Percentiles rank a stretch among this genome's conserved stretches.
These are phyloP conservation scores for Temnothorax rugatulus DNA, from an alignment of 2,888 invertebrate genomes.

Conservation along the genomic window DNA sequence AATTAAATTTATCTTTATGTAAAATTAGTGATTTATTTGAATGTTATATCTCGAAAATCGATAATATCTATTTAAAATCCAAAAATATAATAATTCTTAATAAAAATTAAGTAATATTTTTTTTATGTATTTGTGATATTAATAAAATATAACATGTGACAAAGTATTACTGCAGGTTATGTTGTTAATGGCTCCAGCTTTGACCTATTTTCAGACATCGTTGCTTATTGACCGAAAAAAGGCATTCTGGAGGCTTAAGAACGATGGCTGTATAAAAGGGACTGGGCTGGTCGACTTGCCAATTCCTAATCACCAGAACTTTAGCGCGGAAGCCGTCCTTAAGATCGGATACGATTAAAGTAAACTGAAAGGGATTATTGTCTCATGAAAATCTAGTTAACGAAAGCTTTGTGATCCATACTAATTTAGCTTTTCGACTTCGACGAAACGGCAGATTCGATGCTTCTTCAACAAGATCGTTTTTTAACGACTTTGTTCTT, in stretches of 20 bases:
- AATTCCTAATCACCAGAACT: conserved; percentile 62
- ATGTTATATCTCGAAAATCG: neutral
- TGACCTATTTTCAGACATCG: conserved; percentile 23
- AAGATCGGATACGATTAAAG: conserved; percentile 61
- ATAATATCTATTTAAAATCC: neutral
- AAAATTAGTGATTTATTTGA: neutral
- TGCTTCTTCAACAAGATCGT: neutral
- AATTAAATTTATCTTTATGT: neutral
- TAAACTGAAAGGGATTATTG: conserved; percentile 55
- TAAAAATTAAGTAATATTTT: neutral
- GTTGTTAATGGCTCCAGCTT: conserved; percentile 15
- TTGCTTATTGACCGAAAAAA: conserved; percentile 31
- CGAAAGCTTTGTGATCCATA: conserved; percentile 17
- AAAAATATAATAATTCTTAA: neutral
- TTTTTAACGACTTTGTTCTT: neutral
- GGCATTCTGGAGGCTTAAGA: neutral
- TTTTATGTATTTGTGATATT: neutral
- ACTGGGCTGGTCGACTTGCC: conserved; percentile 40
- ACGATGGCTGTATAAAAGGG: neutral
- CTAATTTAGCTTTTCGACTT: neutral
- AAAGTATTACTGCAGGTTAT: neutral
- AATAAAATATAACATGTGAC: neutral
- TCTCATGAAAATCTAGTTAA: conserved; percentile 42
- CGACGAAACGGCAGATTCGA: neutral
- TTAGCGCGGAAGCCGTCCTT: conserved; percentile 37